phyloP scores from a whole-genome alignment of 2,888 invertebrate genomes.

The Scaptomyza parva region DNA sequence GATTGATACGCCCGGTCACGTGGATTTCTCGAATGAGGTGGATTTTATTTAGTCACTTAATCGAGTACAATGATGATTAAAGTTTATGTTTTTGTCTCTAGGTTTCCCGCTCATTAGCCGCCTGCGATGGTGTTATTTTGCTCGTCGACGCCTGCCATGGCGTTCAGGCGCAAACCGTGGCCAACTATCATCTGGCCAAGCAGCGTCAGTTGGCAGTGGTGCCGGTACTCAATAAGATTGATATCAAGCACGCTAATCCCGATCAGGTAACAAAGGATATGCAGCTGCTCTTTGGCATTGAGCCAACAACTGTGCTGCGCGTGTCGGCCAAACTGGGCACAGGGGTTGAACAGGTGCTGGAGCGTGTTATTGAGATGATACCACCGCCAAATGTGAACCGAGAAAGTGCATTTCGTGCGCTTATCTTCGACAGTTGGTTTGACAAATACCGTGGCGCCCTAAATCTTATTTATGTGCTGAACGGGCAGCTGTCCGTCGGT shows the following conservation, averaged over 20 bases:
- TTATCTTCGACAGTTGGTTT: constrained; percentile 97
- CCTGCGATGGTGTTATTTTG: constrained; percentile 97
- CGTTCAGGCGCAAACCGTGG: constrained; percentile 98
- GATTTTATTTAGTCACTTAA: constrained; percentile 2
- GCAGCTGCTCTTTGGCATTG: constrained; percentile 92
- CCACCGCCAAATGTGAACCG: constrained; percentile 89
- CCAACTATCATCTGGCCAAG: constrained; percentile 97
- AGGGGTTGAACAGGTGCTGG: constrained; percentile 91
- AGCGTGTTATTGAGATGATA: constrained; percentile 91
- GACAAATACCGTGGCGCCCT: constrained; percentile 94
- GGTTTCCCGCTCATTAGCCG: constrained; percentile 94
- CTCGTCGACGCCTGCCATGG: constrained; percentile 98
- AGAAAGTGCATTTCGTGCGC: constrained; percentile 89
- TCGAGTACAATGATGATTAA: not conserved
- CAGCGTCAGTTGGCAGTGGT: constrained; percentile 92
- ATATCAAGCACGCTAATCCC: constrained; percentile 95
- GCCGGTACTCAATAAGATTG: constrained; percentile 98
- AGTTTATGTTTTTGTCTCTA: constrained; percentile 62
- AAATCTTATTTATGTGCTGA: constrained; percentile 90
- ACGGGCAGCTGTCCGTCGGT: constrained; percentile 90
- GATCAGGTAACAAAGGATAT: constrained; percentile 92
- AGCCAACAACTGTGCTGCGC: constrained; percentile 89
- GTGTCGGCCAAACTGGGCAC: constrained; percentile 97
- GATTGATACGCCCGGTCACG: constrained; percentile 99
- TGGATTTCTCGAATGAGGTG: constrained; percentile 98